These are phyloP conservation scores for Ypsolopha sequella DNA, from an alignment of 2,888 invertebrate genomes.

Conservation along the genomic window DNA sequence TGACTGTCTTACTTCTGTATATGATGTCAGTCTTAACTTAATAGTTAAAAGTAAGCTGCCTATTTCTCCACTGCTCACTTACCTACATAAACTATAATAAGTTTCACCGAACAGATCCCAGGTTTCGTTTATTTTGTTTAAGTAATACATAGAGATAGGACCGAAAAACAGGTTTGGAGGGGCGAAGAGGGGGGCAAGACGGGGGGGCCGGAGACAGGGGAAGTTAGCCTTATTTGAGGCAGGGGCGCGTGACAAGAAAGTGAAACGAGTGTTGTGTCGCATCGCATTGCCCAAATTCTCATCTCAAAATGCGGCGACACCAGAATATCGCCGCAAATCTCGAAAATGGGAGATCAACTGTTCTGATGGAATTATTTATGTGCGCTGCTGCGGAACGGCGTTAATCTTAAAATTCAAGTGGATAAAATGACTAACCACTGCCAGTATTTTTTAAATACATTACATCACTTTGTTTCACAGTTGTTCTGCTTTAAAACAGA, in stretches of 20 bases:
- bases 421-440: not conserved
- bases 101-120: not conserved
- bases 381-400: not conserved
- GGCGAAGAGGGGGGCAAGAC: slow-evolving; percentile 37
- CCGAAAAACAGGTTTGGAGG: slow-evolving; percentile 34
- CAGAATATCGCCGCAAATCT: slow-evolving; percentile 64
- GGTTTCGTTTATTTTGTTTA: slow-evolving; percentile 1
- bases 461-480: not conserved
- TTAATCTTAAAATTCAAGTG: not conserved
- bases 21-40: not conserved
- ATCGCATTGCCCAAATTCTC: slow-evolving; percentile 44
- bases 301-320: slow-evolving; percentile 45
- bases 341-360: slow-evolving; percentile 49
- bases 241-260: slow-evolving; percentile 64
- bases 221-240: slow-evolving; percentile 65
- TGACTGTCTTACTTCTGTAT: not conserved
- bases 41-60: no score
- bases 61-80: no score
- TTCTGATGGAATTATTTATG: slow-evolving; percentile 1
- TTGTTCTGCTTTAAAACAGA: no score
- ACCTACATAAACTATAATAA: not conserved
- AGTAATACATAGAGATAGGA: slow-evolving; percentile 3
- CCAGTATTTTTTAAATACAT: not conserved
- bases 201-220: slow-evolving; percentile 38
- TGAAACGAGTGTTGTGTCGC: slow-evolving; percentile 50